Evolutionary conservation across 2,797 vertebrate genomes (phyloP).

Genomic region (Luscinia megarhynchos): DNA sequence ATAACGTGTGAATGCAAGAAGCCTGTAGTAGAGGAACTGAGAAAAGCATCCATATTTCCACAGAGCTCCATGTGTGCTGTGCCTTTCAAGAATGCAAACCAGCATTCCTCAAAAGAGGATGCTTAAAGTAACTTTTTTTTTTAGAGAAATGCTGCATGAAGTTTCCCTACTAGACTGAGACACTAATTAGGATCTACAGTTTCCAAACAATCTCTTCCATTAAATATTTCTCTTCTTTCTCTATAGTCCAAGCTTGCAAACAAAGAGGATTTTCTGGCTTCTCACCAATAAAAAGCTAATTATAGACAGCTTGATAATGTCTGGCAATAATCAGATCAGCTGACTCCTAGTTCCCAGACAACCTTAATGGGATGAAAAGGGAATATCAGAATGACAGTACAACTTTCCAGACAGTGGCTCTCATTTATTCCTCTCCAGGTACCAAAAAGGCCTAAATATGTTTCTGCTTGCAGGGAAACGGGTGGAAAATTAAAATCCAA

Average conservation of each 20-base stretch:
- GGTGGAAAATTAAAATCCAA: constrained; percentile 34
- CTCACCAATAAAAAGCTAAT: constrained; percentile 62
- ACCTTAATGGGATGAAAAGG: constrained; percentile 35
- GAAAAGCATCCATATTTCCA: background rate
- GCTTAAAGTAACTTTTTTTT: background rate
- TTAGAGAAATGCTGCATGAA: background rate
- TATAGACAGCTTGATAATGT: constrained; percentile 62
- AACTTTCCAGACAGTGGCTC: constrained; percentile 14
- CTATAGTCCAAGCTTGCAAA: constrained; percentile 51
- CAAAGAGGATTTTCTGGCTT: constrained; percentile 60
- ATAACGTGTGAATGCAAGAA: background rate
- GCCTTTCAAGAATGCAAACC: background rate
- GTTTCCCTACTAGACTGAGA: constrained; percentile 2
- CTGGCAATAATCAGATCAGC: constrained; percentile 58
- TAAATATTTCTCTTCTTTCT: constrained; percentile 48
- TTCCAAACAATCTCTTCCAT: constrained; percentile 45
- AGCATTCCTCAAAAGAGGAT: constrained; percentile 10
- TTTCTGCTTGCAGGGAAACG: background rate
- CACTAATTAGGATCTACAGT: constrained; percentile 33
- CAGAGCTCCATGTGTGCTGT: background rate
- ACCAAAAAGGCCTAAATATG: constrained; percentile 39
- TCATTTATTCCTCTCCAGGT: constrained; percentile 36
- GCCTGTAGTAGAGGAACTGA: background rate
- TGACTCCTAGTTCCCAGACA: constrained; percentile 36
- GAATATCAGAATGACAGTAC: constrained; percentile 13